Evolutionary conservation across 2,888 invertebrate genomes (phyloP), one percentile per base, ranked within the genome.

Genomic region (Timandra comae): DNA sequence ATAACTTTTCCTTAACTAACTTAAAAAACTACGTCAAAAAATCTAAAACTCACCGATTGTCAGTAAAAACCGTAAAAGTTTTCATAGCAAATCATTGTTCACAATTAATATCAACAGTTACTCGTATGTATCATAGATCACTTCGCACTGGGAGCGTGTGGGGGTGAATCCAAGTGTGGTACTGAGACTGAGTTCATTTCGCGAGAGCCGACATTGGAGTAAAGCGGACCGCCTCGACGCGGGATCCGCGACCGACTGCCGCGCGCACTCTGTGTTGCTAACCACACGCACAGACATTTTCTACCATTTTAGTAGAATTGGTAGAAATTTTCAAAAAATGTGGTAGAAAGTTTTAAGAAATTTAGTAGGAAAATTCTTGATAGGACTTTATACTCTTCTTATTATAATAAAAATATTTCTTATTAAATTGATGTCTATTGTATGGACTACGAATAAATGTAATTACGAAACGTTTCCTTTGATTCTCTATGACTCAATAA

Each of bases 31-130:
- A 16, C 16, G n/a, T n/a, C 16, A 24, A 22, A 22, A 4, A 4
- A 7, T 11, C 11, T n/a, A n/a, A 9, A 48, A 79, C 84, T 81
- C 56, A 84, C 84, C 82, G 79, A 77, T 74, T 72, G 67, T 80
- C 81, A 84, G 82, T 82, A 81, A 79, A 81, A 82, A 70, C 75
- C 73, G 75, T 76, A 65, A 78, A 61, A 67, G 49, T 44, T 52
- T 56, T 62, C 77, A 79, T 80, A 65, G 77, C 64, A 60, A 57
- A 73, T 73, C 31, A 32, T 35, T 23, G 29, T 33, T 38, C 27
- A 42, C 33, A 33, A 24, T 34, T 33, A 31, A 27, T 43, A 38
- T 41, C 12, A 23, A 22, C 6, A 23, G n/a, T 24, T 37, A 34
- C n/a, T n/a, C n/a, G n/a, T n/a, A n/a, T n/a, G n/a, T n/a, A n/a